Conservation (phyloP, 1,140 invertebrate genomes). For the Brachionus koreanus region DNA sequence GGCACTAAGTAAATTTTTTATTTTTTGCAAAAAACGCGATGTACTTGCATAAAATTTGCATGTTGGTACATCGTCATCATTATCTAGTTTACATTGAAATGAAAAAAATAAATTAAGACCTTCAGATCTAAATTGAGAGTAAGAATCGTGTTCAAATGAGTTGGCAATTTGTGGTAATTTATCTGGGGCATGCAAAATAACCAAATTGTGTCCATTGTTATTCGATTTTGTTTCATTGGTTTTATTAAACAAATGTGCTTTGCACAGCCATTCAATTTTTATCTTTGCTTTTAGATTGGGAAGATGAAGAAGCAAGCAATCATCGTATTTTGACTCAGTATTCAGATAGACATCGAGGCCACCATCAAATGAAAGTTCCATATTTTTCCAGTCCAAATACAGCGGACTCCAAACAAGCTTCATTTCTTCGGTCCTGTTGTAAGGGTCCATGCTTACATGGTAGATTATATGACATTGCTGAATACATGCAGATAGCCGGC, state of each 20-base stretch:
- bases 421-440: conserved; percentile 98
- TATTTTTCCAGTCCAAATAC: conserved; percentile 87
- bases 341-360: conserved; percentile 81
- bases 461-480: conserved; percentile 78
- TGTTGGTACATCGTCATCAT: conserved; percentile 63
- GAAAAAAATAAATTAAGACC: conserved; percentile 80
- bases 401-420: conserved; percentile 86
- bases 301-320: conserved; percentile 82
- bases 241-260: background rate
- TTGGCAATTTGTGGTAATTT: conserved; percentile 81
- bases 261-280: conserved; percentile 41
- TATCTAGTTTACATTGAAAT: conserved; percentile 60
- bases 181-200: conserved; percentile 90
- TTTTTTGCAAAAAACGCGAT: conserved; percentile 79
- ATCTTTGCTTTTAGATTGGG: conserved; percentile 63
- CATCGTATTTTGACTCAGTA: conserved; percentile 97
- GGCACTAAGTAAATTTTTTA: conserved; percentile 89
- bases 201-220: conserved; percentile 81
- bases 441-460: conserved; percentile 91
- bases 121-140: conserved; percentile 82
- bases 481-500: conserved; percentile 78
- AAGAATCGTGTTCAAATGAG: conserved; percentile 68
- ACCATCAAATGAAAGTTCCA: conserved; percentile 75
- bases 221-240: background rate
- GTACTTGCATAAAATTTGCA: conserved; percentile 85